A percentile compares a stretch with the other conserved stretches of the same genome.
These are phyloP conservation scores for Eciton burchellii DNA, from an alignment of 1,140 invertebrate genomes.

Conservation along the genomic window DNA sequence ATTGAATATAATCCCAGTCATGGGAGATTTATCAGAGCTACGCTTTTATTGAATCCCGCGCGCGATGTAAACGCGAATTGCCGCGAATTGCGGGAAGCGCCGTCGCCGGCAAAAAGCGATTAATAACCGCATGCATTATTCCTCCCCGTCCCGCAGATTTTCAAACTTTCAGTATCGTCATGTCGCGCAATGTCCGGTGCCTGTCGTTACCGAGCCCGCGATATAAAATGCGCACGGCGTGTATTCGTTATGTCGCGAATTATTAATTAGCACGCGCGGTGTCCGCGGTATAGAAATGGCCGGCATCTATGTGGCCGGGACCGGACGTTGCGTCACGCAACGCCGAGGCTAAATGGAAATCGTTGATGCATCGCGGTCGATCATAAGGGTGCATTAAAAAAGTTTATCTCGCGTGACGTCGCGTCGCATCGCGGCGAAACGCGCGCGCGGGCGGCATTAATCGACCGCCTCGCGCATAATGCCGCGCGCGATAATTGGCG, in stretches of 20 bases:
- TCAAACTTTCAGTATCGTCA: constrained; percentile 57
- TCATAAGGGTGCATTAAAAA: constrained; percentile 62
- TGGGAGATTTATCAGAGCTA: constrained; percentile 30
- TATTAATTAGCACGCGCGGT: constrained; percentile 51
- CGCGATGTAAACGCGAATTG: constrained; percentile 24
- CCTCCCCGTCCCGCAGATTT: constrained; percentile 41
- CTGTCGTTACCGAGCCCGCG: constrained; percentile 30
- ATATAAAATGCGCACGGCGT: constrained; percentile 33
- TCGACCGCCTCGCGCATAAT: constrained; percentile 60
- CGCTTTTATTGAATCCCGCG: constrained; percentile 28
- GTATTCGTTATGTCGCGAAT: constrained; percentile 51
- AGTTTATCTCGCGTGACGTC: constrained; percentile 52
- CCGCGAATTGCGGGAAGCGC: constrained; percentile 38
- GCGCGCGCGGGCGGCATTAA: constrained; percentile 54
- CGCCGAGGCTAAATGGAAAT: constrained; percentile 43
- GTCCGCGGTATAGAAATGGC: constrained; percentile 23
- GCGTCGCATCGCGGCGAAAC: no score
- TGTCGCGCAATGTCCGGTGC: constrained; percentile 33
- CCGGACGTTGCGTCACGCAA: background rate
- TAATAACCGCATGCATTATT: constrained; percentile 60
- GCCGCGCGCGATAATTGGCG: constrained; percentile 65
- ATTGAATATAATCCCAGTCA: constrained; percentile 55
- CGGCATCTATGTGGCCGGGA: constrained; percentile 48
- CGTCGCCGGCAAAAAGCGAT: constrained; percentile 13
- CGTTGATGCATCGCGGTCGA: constrained; percentile 57